Base-by-base conservation (phyloP, 2,113 vertebrate species). In the Sinocyclocheilus maitianheensis region DNA sequence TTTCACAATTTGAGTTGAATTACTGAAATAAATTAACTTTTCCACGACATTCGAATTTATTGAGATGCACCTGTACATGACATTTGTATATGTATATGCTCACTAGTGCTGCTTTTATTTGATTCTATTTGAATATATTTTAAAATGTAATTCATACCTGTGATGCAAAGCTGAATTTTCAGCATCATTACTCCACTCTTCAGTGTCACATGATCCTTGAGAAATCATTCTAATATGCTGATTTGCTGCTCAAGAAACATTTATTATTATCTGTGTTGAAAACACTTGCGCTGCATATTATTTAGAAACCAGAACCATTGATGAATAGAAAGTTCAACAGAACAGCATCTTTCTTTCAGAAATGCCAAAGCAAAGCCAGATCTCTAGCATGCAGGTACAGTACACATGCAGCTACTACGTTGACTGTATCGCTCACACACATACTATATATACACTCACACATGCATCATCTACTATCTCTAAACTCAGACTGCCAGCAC, bases 391-490 rank as follows among this genome's bases (percentile, higher is more conserved):
- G 74, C 74, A 48, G n/a, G 74, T 26, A 10, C 43, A 30, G n/a
- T 53, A 30, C 24, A 26, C 48, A 53, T 55, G 16, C 3, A 77
- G 14, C n/a, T 77, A 16, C 46, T 30, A 77, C 26, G 4, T 5
- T 55, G 30, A 60, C 55, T 43, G 30, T 80, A 16, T 80, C 34
- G 24, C 55, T 2, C 55, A 60, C 26, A 60, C 24, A 60, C 77
- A 37, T 3, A 58, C 26, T 58, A 78, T 58, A 58, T 62, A 80
- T 14, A 43, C 46, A 43, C 46, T 53, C 34, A 80, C 55, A 40
- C 55, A 80, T 16, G 34, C 77, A 40, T 79, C 77, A 62, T 79
- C 55, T 62, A 40, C 53, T 62, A 62, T 62, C 77, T 80, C 55
- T 43, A 24, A 62, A 80, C 77, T n/a, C 77, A 62, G 34, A 77